Evolutionary conservation across 2,888 invertebrate genomes (phyloP).

Genomic region (Synanthedon vespiformis): DNA sequence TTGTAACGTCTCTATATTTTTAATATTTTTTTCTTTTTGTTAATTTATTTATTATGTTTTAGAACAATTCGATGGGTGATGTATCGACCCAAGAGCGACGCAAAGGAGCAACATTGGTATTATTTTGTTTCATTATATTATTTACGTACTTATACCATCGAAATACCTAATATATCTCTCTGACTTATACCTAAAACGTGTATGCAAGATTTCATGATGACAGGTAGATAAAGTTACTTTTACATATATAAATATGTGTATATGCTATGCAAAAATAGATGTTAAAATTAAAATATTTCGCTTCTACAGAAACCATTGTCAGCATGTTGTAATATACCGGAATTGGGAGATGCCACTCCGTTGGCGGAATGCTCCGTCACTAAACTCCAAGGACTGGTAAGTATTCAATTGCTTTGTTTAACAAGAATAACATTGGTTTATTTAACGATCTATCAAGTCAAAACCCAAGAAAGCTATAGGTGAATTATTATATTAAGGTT

Average conservation of each 20-base stretch:
- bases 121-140: neutral
- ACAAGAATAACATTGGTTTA: neutral
- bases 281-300: no score
- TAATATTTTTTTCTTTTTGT: no score
- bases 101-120: slow-evolving; percentile 41
- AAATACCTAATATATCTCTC: no score
- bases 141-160: neutral
- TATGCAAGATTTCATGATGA: no score
- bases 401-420: slow-evolving; percentile 10
- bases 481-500: no score
- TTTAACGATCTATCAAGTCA: neutral
- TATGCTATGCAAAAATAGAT: no score
- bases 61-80: slow-evolving; percentile 10
- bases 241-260: no score
- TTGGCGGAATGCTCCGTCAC: slow-evolving; percentile 43
- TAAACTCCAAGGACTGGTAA: slow-evolving; percentile 44
- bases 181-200: no score
- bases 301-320: slow-evolving; percentile 57
- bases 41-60: no score
- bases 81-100: slow-evolving; percentile 19
- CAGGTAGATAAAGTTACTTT: no score
- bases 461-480: neutral
- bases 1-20: no score
- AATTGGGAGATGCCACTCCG: slow-evolving; percentile 40
- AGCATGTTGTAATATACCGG: slow-evolving; percentile 58